These are phyloP conservation scores for Rhamnusium bicolor DNA, from an alignment of 2,888 invertebrate species.

Conservation along the genomic window DNA sequence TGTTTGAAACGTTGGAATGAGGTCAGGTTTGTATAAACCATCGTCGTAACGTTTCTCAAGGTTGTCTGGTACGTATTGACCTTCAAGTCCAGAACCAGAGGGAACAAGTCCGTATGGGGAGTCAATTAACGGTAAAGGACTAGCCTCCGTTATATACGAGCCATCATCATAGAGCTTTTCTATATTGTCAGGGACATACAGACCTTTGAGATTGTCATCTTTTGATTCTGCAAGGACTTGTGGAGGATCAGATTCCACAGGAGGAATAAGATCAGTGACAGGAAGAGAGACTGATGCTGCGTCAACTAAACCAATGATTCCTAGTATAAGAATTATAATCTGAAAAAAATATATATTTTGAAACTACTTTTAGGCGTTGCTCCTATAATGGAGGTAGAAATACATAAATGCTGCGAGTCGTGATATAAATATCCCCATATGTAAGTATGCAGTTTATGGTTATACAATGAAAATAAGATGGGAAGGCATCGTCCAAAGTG, in stretches of 20 bases:
- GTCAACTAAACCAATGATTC: background rate
- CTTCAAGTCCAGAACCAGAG: constrained; percentile 57
- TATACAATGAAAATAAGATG: too few species aligned
- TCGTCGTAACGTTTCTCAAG: constrained; percentile 61
- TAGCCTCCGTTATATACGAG: constrained; percentile 56
- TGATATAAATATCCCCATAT: too few species aligned
- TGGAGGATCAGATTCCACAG: constrained; percentile 47
- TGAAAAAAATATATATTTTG: background rate
- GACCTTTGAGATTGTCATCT: constrained; percentile 51
- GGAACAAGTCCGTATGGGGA: constrained; percentile 17
- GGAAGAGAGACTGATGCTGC: background rate
- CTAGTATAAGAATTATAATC: background rate
- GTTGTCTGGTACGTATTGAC: constrained; percentile 59
- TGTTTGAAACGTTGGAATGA: constrained; percentile 34
- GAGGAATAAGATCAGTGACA: background rate
- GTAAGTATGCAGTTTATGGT: too few species aligned
- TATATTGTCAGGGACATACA: constrained; percentile 59
- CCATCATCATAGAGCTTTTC: constrained; percentile 62
- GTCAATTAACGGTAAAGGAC: background rate
- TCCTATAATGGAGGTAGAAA: too few species aligned
- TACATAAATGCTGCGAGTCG: too few species aligned
- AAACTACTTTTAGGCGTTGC: too few species aligned
- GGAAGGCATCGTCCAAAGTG: too few species aligned
- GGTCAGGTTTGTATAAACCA: constrained; percentile 60
- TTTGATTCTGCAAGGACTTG: constrained; percentile 61